Base-by-base conservation (phyloP, 2,888 invertebrate species). In the Micoletzkya japonica region DNA sequence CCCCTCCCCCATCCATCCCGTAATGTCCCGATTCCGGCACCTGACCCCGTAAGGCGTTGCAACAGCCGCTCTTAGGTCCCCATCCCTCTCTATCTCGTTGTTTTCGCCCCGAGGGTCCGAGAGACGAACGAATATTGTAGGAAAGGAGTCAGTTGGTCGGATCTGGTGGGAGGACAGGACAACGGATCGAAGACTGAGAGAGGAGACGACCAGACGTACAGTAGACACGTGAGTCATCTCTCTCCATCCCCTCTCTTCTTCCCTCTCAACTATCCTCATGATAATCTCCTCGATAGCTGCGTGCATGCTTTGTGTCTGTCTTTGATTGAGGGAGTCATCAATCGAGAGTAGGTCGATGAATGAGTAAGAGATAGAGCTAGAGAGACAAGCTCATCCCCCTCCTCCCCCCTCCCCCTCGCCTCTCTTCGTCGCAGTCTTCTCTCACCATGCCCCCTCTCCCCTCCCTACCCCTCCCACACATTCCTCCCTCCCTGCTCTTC, bases 71-170 rank as follows among this genome's bases (percentile, higher is more conserved):
- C n/a, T n/a, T n/a, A n/a, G n/a, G 6, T 17, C 26, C 24, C 28
- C 17, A 7, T 32, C 59, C 14, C 24, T 32, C 59, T 59, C 26
- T 32, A 6, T 17, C 59, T 32, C 59, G 7, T 7, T 32, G 61
- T 26, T 4, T 7, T 39, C 26, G 30, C 3, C 2, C 1, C 14
- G 26, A 28, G 3, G 7, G 54, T n/a, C n/a, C 1, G 28, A 24
- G 36, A 6, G 17, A n/a, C 17, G 17, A 4, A 34, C 66, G 52
- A 28, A 49, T 56, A 66, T 77, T 76, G 68, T 74, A 77, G 79
- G 73, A 79, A 79, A 73, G 79, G 79, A n/a, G 79, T 79, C 70
- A 77, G 77, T 60, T 79, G 79, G 79, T 72, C 76, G 28, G 79
- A 79, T 73, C 77, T 76, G 69, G 79, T 68, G 3, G 57, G 68